Conservation (phyloP, 2,113 vertebrate species). For the Eclectus roratus region DNA sequence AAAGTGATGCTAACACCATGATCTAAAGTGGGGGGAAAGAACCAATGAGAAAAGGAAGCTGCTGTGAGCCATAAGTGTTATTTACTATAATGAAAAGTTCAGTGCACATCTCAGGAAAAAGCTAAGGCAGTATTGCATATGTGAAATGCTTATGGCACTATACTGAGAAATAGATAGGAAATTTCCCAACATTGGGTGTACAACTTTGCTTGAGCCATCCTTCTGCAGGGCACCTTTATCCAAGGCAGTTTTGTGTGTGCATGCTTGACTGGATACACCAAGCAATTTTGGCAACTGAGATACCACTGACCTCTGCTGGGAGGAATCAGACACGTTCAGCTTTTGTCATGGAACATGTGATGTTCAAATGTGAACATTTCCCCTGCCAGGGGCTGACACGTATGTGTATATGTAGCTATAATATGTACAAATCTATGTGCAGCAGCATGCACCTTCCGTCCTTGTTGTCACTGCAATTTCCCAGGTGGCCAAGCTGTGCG, state of each 20-base stretch:
- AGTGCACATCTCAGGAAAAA: not conserved
- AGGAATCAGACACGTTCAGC: not conserved
- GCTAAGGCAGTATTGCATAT: not conserved
- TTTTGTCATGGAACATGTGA: not conserved
- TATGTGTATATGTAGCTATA: accelerated
- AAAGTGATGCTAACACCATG: not conserved
- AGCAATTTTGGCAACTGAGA: not conserved
- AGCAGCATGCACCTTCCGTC: not conserved
- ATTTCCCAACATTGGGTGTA: not conserved
- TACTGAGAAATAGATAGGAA: not conserved
- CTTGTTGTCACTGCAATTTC: not conserved
- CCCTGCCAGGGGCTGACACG: accelerated
- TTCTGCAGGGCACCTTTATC: accelerated
- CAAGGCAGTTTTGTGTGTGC: accelerated
- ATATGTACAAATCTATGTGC: not conserved
- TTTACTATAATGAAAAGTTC: not conserved
- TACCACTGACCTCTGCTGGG: slow-evolving; percentile 46
- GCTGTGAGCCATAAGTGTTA: not conserved
- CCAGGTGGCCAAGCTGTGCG: not conserved
- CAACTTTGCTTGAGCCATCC: not conserved
- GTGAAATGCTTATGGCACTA: not conserved
- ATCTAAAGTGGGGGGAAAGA: not conserved
- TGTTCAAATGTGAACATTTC: not conserved
- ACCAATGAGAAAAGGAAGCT: not conserved
- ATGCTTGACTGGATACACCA: accelerated